phyloP scores from a whole-genome alignment of 2,797 vertebrate species.

The Hozukius guyotensis region DNA sequence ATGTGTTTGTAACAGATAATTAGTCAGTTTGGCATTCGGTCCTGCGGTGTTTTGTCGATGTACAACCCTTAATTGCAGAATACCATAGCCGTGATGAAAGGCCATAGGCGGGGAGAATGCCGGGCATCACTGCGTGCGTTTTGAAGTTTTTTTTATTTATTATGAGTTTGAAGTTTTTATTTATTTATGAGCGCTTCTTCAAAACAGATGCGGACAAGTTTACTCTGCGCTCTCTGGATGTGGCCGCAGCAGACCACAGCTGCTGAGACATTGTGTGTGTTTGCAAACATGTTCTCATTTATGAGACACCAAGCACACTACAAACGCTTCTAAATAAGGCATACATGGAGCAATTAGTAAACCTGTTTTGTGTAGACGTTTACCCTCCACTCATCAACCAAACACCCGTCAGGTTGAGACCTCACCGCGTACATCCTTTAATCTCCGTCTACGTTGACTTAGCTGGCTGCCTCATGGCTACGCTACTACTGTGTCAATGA shows the following conservation, averaged over 20 bases:
- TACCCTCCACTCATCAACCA: conserved; percentile 35
- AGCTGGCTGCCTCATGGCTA: conserved; percentile 57
- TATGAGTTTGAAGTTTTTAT: conserved; percentile 58
- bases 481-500: conserved; percentile 63
- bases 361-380: conserved; percentile 40
- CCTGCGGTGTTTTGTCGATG: conserved; percentile 39
- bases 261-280: conserved; percentile 56
- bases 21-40: conserved; percentile 47
- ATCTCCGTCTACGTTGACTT: conserved; percentile 53
- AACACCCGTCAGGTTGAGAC: conserved; percentile 48
- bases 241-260: conserved; percentile 47
- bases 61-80: conserved; percentile 67
- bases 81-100: conserved; percentile 63
- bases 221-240: conserved; percentile 53
- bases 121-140: conserved; percentile 48
- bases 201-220: conserved; percentile 64
- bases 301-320: conserved; percentile 50
- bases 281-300: conserved; percentile 58
- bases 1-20: conserved; percentile 57
- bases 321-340: conserved; percentile 60
- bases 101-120: conserved; percentile 40
- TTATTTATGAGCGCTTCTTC: conserved; percentile 63
- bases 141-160: conserved; percentile 43
- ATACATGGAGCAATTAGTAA: conserved; percentile 46
- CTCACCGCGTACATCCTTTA: conserved; percentile 44